A percentile compares a stretch with the other conserved stretches of the same genome.
Evolutionary conservation across 2,113 vertebrate genomes (phyloP).

Genomic region (Gadus macrocephalus): DNA sequence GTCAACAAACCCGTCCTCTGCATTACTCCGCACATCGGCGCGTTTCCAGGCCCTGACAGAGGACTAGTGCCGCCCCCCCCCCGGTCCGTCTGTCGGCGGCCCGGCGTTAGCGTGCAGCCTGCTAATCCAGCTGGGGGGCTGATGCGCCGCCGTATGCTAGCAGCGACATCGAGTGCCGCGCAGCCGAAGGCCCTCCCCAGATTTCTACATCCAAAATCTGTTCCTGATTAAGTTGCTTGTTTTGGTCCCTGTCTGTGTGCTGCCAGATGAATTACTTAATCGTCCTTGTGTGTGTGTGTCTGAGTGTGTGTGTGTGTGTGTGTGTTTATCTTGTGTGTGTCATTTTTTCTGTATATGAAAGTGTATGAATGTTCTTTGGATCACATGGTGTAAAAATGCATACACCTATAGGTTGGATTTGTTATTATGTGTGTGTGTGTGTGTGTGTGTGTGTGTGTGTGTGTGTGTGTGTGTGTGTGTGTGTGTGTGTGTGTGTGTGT

Average conservation of each 20-base stretch:
- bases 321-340: too few species aligned
- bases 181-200: not conserved
- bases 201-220: slow-evolving; percentile 19
- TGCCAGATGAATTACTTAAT: slow-evolving; percentile 6
- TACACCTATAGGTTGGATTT: not conserved
- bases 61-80: too few species aligned
- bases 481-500: not conserved
- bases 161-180: not conserved
- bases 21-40: too few species aligned
- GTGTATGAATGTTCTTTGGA: too few species aligned
- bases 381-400: too few species aligned
- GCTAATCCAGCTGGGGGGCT: slow-evolving; percentile 23
- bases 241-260: slow-evolving; percentile 2
- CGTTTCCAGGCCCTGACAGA: too few species aligned
- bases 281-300: not conserved
- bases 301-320: too few species aligned
- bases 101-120: slow-evolving; percentile 9
- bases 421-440: not conserved
- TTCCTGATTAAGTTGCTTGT: slow-evolving; percentile 22
- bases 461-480: not conserved
- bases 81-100: not conserved
- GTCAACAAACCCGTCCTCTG: too few species aligned
- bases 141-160: not conserved
- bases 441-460: not conserved
- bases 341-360: too few species aligned